Base-by-base conservation (phyloP, 2,113 vertebrate species). In the Alces alces region DNA sequence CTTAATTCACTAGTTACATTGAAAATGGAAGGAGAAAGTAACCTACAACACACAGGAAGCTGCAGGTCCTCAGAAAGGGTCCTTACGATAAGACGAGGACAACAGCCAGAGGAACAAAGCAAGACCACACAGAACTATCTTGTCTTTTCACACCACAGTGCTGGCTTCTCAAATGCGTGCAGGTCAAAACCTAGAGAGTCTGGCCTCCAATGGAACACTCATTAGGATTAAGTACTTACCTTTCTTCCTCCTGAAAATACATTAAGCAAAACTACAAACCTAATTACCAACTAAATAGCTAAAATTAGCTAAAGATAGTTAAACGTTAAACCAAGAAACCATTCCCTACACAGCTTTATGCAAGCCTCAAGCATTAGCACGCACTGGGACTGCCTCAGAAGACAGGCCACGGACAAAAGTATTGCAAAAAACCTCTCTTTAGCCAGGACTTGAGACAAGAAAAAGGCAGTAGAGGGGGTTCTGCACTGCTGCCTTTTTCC, bases 271-370 rank as follows among this genome's bases (percentile, higher is more conserved):
- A 52, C 19, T 17, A 54, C 21, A 78, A 45, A 70, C 33, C 27
- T 27, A 97, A 60, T 83, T 83, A 70, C 47, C 43, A 61, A 43
- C 12, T 50, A 84, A 91, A 45, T 52, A 95, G 61, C 43, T 58
- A 84, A 95, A 73, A 93, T 83, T 50, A 93, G 87, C 43, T 58
- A 93, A 95, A 64, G 92, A 89, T 55, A 91, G 87, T 25, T 55
- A 86, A 96, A 45, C 55, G 87, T 25, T 55, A 86, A 96, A 45
- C 55, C n/a, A 86, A 47, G 30, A 92, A 78, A 28, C 10, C 52
- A 55, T 27, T 8, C 33, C 6, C 21, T 28, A 23, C 15, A 43
- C 28, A 64, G 79, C 45, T 88, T 33, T 6, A 30, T 28, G 54
- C 2, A 12, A 61, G n/a, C 50, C 36, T n/a, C 33, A 82, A 91